These are phyloP conservation scores for Meiosimyza decipiens DNA, from an alignment of 2,888 invertebrate species.

Conservation along the genomic window DNA sequence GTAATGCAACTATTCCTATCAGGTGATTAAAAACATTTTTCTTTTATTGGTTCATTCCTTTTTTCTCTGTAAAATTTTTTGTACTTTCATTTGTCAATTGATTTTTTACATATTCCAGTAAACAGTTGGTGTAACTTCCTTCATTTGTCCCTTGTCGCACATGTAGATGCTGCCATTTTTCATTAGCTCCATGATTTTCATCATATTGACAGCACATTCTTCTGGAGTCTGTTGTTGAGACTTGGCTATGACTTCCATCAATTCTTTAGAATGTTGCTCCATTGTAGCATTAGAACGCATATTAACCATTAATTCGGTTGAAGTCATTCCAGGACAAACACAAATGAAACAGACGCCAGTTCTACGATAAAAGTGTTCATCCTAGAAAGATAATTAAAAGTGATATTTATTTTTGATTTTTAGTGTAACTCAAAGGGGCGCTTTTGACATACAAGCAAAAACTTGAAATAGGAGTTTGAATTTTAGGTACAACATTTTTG, in stretches of 20 bases:
- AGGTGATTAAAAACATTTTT: too few species aligned
- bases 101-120: constrained; percentile 53
- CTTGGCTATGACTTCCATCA: constrained; percentile 54
- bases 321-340: constrained; percentile 61
- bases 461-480: too few species aligned
- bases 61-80: not conserved
- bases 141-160: constrained; percentile 56
- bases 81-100: not conserved
- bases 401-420: too few species aligned
- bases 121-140: constrained; percentile 55
- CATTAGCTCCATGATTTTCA: constrained; percentile 58
- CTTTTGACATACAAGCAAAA: too few species aligned
- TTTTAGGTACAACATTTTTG: too few species aligned
- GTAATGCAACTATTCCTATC: too few species aligned
- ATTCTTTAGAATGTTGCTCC: constrained; percentile 52
- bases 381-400: constrained; percentile 37
- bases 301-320: constrained; percentile 60
- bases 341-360: constrained; percentile 60
- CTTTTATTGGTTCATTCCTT: not conserved
- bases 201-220: constrained; percentile 56
- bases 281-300: constrained; percentile 59
- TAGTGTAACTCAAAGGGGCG: too few species aligned
- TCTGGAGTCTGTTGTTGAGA: constrained; percentile 60
- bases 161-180: constrained; percentile 64
- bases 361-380: constrained; percentile 53